Evolutionary conservation across 2,888 invertebrate species (phyloP).

Genomic region (Lasioglossum villosulum): DNA sequence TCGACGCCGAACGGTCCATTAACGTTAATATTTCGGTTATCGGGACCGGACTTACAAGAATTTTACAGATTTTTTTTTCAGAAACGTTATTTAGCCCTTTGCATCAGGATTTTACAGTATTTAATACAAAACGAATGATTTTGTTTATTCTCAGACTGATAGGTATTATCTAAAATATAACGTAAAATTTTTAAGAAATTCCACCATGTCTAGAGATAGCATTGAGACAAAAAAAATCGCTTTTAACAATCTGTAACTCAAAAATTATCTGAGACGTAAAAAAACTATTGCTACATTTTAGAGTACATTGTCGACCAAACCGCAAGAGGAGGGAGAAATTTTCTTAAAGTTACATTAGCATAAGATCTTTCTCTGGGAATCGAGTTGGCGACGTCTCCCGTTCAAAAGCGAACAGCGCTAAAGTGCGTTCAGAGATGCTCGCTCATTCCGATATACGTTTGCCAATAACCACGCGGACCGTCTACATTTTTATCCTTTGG

Average conservation of each 20-base stretch:
- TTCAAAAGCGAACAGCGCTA: not conserved
- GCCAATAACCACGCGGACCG: conserved; percentile 66
- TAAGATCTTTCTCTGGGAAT: not conserved
- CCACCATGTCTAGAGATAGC: not conserved
- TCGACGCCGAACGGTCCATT: too few species aligned
- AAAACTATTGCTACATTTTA: not conserved
- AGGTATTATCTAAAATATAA: not conserved
- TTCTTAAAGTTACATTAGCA: not conserved
- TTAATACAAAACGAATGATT: too few species aligned
- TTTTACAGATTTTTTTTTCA: too few species aligned
- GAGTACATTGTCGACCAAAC: not conserved
- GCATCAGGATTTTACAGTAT: too few species aligned
- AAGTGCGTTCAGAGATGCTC: conserved; percentile 19
- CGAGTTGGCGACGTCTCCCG: not conserved
- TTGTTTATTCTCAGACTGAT: not conserved
- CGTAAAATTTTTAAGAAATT: not conserved
- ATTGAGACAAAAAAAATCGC: not conserved
- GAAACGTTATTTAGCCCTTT: too few species aligned
- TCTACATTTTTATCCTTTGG: conserved; percentile 62
- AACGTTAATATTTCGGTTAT: too few species aligned
- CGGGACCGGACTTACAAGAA: too few species aligned
- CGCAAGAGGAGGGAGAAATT: not conserved
- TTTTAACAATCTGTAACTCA: not conserved
- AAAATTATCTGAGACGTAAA: not conserved
- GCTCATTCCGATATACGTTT: conserved; percentile 56